phyloP scores from a whole-genome alignment of 2,113 vertebrate species.

The Neomonachus schauinslandi region DNA sequence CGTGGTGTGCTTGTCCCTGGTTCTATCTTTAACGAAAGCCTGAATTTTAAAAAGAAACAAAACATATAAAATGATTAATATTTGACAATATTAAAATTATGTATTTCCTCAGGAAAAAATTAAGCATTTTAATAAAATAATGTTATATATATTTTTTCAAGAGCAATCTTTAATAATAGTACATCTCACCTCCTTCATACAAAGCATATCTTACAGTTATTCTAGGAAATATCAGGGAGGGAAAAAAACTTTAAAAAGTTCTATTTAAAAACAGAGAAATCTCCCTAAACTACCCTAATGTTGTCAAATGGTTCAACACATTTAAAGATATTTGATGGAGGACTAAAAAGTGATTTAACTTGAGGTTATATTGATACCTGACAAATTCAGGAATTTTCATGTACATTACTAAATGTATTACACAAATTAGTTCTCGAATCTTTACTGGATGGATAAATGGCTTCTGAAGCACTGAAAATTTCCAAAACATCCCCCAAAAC shows the following conservation, averaged over 20 bases:
- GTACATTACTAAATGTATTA: not conserved
- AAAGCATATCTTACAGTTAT: slow-evolving; percentile 17
- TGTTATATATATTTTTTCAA: slow-evolving; percentile 14
- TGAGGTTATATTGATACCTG: not conserved
- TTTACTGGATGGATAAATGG: not conserved
- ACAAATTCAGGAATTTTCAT: slow-evolving; percentile 28
- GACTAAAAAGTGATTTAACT: slow-evolving; percentile 5
- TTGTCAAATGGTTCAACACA: not conserved
- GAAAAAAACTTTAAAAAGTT: not conserved
- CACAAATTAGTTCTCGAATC: slow-evolving; percentile 1
- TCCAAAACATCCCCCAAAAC: slow-evolving; percentile 14
- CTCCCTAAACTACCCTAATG: not conserved
- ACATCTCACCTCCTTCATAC: not conserved
- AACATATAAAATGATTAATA: slow-evolving; percentile 24
- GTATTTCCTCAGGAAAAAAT: not conserved
- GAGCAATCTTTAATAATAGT: not conserved
- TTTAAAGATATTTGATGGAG: slow-evolving; percentile 33
- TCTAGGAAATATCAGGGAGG: slow-evolving; percentile 5
- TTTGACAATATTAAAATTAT: slow-evolving; percentile 11
- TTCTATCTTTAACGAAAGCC: slow-evolving; percentile 98
- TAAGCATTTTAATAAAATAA: slow-evolving; percentile 48
- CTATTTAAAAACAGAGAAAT: slow-evolving; percentile 26
- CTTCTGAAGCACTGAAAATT: not conserved
- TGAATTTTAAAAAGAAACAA: slow-evolving; percentile 83
- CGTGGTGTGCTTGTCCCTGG: slow-evolving; percentile 97